Percentiles rank a stretch among this genome's conserved stretches.
phyloP scores from a whole-genome alignment of 2,888 invertebrate genomes.

The Craniophora ligustri region DNA sequence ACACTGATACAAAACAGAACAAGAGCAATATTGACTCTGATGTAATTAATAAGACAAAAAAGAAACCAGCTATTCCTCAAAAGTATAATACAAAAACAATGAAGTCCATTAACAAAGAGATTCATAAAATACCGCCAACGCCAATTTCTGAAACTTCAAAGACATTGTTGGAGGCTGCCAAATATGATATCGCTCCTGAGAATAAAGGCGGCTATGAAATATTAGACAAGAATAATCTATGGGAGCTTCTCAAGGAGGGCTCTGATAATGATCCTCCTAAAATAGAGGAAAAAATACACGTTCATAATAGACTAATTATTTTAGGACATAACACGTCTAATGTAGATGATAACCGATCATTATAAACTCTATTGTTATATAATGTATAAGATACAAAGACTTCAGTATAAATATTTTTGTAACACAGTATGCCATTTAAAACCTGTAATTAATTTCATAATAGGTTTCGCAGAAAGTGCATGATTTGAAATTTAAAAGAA shows the following conservation, averaged over 20 bases:
- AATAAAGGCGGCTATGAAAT: constrained; percentile 88
- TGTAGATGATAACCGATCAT: constrained; percentile 76
- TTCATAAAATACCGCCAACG: constrained; percentile 81
- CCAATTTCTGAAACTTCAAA: constrained; percentile 86
- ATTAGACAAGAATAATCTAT: constrained; percentile 89
- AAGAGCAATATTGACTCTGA: constrained; percentile 54
- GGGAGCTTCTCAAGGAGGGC: constrained; percentile 90
- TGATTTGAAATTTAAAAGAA: not conserved
- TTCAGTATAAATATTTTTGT: constrained; percentile 85
- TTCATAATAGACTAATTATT: constrained; percentile 73
- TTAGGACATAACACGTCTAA: constrained; percentile 71
- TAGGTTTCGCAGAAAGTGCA: constrained; percentile 47
- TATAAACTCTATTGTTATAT: constrained; percentile 86
- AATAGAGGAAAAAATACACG: constrained; percentile 75
- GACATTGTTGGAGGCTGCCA: constrained; percentile 67
- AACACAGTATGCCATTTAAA: constrained; percentile 67
- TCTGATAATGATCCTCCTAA: constrained; percentile 72
- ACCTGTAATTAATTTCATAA: constrained; percentile 44
- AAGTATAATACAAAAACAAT: constrained; percentile 71
- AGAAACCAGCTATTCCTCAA: constrained; percentile 61
- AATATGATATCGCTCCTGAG: constrained; percentile 81
- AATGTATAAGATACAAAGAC: constrained; percentile 85
- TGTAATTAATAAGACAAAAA: constrained; percentile 70
- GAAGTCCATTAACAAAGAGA: constrained; percentile 86
- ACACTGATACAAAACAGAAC: constrained; percentile 56